Conservation (phyloP, 1,140 invertebrate species). For the Sminthurides bifidus region DNA sequence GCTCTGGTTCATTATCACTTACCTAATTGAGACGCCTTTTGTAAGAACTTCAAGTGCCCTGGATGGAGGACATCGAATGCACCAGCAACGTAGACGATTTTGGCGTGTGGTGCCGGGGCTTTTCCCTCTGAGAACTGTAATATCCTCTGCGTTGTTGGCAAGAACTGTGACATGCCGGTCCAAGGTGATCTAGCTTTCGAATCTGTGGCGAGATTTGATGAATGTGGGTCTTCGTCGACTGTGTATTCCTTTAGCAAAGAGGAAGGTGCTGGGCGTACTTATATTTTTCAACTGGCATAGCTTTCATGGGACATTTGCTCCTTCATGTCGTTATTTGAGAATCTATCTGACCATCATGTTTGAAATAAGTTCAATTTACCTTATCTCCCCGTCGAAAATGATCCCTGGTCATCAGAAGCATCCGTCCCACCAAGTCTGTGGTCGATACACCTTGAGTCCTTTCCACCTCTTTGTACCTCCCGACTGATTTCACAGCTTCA, state of each 20-base stretch:
- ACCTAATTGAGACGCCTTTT: constrained; percentile 59
- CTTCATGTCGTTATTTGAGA: neutral
- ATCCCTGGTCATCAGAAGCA: constrained; percentile 84
- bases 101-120: constrained; percentile 45
- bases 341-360: constrained; percentile 48
- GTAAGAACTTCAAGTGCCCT: constrained; percentile 91
- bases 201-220: too few species aligned
- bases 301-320: neutral
- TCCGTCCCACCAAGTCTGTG: constrained; percentile 89
- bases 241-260: too few species aligned
- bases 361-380: constrained; percentile 52
- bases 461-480: constrained; percentile 80
- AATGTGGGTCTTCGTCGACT: too few species aligned
- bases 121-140: constrained; percentile 55
- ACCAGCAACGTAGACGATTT: constrained; percentile 92
- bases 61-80: constrained; percentile 98
- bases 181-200: too few species aligned
- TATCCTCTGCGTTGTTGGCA: constrained; percentile 95
- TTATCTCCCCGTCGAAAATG: constrained; percentile 58
- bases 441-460: constrained; percentile 91
- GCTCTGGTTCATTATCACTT: too few species aligned
- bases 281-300: constrained; percentile 9
- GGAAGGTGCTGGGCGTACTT: too few species aligned
- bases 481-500: constrained; percentile 68
- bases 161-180: constrained; percentile 93